Conservation (phyloP, 2,888 invertebrate species). For the Hetaerina titia region DNA sequence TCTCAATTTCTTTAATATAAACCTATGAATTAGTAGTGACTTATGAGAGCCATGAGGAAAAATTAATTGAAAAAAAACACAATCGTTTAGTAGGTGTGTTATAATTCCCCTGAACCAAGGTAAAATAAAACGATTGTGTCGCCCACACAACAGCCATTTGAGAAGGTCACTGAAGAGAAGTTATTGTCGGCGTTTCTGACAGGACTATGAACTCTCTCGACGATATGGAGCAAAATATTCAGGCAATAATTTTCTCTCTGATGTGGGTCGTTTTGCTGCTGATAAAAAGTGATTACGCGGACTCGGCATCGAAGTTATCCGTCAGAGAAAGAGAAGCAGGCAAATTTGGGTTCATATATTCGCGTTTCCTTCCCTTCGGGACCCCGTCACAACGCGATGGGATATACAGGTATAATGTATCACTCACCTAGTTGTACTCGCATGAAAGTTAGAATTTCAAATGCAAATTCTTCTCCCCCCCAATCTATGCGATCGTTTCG, state of each 20-base stretch:
- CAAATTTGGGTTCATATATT: neutral
- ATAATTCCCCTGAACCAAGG: neutral
- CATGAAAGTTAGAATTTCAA: neutral
- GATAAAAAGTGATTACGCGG: neutral
- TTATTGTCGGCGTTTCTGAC: neutral
- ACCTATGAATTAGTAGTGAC: no score
- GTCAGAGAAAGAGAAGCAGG: neutral
- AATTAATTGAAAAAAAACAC: no score
- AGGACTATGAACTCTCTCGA: neutral
- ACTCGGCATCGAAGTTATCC: neutral
- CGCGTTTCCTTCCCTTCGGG: neutral
- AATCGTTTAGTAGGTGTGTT: neutral
- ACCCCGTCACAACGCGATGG: neutral
- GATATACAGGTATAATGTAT: neutral
- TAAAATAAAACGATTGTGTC: neutral
- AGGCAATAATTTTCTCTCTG: neutral
- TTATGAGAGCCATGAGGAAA: no score
- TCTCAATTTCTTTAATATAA: no score
- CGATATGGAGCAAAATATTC: neutral
- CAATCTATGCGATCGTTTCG: neutral
- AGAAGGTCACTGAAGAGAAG: neutral
- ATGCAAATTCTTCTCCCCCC: neutral
- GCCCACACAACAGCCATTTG: neutral
- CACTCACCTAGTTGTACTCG: neutral
- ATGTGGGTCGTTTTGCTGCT: neutral